Conservation (phyloP, 2,888 invertebrate species). For the Urechis unicinctus region DNA sequence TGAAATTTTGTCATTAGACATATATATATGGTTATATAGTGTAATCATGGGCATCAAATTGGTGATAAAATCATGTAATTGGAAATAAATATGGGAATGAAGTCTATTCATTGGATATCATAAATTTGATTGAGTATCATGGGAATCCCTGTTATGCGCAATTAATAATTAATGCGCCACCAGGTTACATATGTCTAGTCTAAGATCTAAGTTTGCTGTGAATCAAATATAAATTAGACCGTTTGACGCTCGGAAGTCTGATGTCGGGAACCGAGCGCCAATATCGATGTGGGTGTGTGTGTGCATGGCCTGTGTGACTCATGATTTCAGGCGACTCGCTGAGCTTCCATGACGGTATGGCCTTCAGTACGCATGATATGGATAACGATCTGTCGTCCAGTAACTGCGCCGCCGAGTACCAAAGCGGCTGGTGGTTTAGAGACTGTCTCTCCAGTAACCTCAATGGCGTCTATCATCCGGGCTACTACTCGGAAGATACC, state of each 20-base stretch:
- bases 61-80: background rate
- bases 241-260: too few species aligned
- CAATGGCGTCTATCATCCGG: constrained; percentile 43
- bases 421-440: constrained; percentile 48
- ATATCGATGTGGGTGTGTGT: too few species aligned
- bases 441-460: constrained; percentile 40
- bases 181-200: background rate
- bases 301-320: too few species aligned
- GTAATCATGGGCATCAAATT: too few species aligned
- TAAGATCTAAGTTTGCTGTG: too few species aligned
- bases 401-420: constrained; percentile 45
- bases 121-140: background rate
- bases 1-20: too few species aligned
- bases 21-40: too few species aligned
- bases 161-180: background rate
- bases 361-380: constrained; percentile 44
- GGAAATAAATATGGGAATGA: background rate
- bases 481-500: constrained; percentile 30
- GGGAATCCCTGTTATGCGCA: background rate
- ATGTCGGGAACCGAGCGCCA: too few species aligned
- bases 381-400: constrained; percentile 45
- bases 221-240: too few species aligned
- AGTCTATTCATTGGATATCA: background rate
- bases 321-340: constrained; percentile 43
- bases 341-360: constrained; percentile 42